phyloP scores from a whole-genome alignment of 2,797 vertebrate genomes.

The Austrolebias charrua region DNA sequence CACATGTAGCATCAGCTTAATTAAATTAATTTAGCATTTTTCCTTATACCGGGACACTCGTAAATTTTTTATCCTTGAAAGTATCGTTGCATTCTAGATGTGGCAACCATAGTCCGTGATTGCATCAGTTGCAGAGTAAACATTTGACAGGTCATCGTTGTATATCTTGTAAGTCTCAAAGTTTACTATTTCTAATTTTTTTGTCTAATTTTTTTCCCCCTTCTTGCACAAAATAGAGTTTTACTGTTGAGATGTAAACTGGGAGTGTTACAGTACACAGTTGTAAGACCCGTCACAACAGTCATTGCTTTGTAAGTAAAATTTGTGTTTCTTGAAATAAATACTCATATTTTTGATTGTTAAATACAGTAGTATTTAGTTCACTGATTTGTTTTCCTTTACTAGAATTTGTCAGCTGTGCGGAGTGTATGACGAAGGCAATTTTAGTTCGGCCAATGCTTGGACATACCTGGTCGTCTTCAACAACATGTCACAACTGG shows the following conservation, averaged over 20 bases:
- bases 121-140: too few relatives aligned
- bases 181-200: neutral
- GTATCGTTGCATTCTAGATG: neutral
- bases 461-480: conserved; percentile 98
- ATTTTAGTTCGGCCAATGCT: conserved; percentile 93
- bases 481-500: conserved; percentile 97
- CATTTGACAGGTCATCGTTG: too few relatives aligned
- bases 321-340: neutral
- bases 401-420: conserved; percentile 91
- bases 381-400: neutral
- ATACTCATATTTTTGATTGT: neutral
- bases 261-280: conserved; percentile 96
- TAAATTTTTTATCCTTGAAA: neutral
- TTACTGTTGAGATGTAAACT: conserved; percentile 93
- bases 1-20: too few relatives aligned
- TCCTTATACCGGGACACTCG: neutral
- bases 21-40: neutral
- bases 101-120: too few relatives aligned
- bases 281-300: conserved; percentile 94
- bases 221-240: conserved; percentile 79
- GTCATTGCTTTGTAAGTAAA: conserved; percentile 93
- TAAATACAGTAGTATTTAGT: neutral
- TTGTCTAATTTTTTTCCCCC: neutral
- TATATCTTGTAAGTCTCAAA: too few relatives aligned
- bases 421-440: conserved; percentile 93